Base-by-base conservation (phyloP, 2,113 vertebrate genomes). In the Phyllostomus discolor region DNA sequence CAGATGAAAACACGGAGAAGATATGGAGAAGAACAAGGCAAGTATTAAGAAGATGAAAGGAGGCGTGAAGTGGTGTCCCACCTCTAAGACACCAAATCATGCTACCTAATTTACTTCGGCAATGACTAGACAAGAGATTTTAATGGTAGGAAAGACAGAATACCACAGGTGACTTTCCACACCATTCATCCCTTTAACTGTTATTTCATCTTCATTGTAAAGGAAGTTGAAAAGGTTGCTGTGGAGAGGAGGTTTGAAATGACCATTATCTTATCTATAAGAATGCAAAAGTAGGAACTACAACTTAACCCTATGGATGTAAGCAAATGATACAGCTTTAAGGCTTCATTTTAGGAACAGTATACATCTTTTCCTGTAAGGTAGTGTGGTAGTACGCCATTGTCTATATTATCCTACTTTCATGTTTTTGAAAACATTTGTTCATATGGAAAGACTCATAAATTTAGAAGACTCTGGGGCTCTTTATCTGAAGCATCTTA, bases 401-500 rank as follows among this genome's bases (percentile, higher is more conserved):
- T 64, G 9, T 57, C 46, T 88, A 57, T 8, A 59, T 31, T 35
- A 89, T 38, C 19, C 31, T 70, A 11, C 31, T 75, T 62, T 26
- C 2, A n/a, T 62, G 82, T 76, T 81, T 52, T 69, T 67, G 17
- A 7, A 75, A 75, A 81, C 11, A 38, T 3, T 59, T 89, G 2
- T 75, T 24, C 22, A 31, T 94, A 31, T 72, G 48, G 69, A 78
- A 95, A 69, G n/a, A 14, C 86, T 93, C 80, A 97, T 82, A 69
- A 79, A 69, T 97, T 92, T 95, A 66, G 48, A 79, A 97, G 85
- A 94, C 95, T 86, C 73, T 73, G 4, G 50, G 41, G 31, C 83
- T 93, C 73, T 96, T 97, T 97, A 82, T 97, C 95, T 95, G 96
- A 96, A 96, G 97, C 76, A 38, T 97, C 85, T 81, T 88, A 88